A percentile compares a stretch with the other conserved stretches of the same genome.
These are phyloP conservation scores for Pseudolaguvia tuberculata DNA, from an alignment of 2,113 vertebrate species.

Conservation along the genomic window DNA sequence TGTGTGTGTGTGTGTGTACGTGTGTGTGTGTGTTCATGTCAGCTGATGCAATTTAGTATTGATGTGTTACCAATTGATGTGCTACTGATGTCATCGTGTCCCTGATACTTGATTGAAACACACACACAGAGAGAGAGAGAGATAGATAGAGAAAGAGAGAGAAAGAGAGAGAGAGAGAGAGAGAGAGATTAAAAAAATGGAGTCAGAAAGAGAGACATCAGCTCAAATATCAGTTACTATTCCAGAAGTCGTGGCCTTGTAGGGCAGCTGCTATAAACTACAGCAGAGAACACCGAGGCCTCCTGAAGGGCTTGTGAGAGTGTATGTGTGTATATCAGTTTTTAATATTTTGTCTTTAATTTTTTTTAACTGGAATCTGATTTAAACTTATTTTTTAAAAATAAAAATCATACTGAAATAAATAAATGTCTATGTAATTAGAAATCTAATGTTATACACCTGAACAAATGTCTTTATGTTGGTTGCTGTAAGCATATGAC, in stretches of 20 bases:
- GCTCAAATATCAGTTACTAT: constrained; percentile 78
- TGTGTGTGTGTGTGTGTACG: not conserved
- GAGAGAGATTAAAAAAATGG: constrained; percentile 56
- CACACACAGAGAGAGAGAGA: constrained; percentile 42
- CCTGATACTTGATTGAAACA: not conserved
- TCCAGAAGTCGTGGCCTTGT: constrained; percentile 78
- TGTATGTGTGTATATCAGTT: not conserved
- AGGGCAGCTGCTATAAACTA: constrained; percentile 80
- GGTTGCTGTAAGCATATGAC: not conserved
- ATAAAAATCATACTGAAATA: too few species aligned
- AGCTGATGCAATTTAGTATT: constrained; percentile 7
- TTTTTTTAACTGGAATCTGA: not conserved
- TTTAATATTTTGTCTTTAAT: constrained; percentile 4
- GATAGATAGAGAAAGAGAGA: constrained; percentile 37
- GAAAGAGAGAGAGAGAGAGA: constrained; percentile 49
- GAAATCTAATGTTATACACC: too few species aligned
- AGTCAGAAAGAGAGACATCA: constrained; percentile 54
- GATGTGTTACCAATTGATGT: not conserved
- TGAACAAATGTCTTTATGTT: too few species aligned
- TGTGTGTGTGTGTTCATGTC: not conserved
- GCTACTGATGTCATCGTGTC: constrained; percentile 18
- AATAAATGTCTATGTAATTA: too few species aligned
- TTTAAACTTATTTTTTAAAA: not conserved
- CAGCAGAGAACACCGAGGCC: constrained; percentile 56
- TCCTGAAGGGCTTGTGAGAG: constrained; percentile 45